Evolutionary conservation across 2,888 invertebrate species (phyloP).

Genomic region (Meteorus colon): DNA sequence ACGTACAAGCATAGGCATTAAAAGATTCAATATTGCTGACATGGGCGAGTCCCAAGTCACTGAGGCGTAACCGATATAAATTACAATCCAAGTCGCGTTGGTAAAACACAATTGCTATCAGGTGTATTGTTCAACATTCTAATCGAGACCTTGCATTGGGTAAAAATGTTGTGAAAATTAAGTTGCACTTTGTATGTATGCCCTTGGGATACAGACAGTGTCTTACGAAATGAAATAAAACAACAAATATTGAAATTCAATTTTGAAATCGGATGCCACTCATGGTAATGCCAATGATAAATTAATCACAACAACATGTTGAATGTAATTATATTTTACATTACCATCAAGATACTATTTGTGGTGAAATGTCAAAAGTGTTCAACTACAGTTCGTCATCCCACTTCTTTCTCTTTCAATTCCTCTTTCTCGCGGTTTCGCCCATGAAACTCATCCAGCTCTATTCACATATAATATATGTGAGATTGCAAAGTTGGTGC

Average conservation of each 20-base stretch:
- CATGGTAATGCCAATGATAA: not conserved
- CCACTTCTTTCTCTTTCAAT: not conserved
- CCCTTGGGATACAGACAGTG: not conserved
- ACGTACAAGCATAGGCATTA: not conserved
- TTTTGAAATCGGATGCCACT: not conserved
- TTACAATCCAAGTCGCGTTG: slow-evolving; percentile 29
- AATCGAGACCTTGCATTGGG: slow-evolving; percentile 15
- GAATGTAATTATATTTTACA: slow-evolving; percentile 27
- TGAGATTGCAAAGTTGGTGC: slow-evolving; percentile 39
- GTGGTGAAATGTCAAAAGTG: slow-evolving; percentile 31
- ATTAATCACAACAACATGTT: slow-evolving; percentile 11
- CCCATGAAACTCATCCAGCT: slow-evolving; percentile 31
- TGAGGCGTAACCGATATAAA: slow-evolving; percentile 37
- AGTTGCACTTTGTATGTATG: slow-evolving; percentile 12
- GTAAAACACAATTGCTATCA: slow-evolving; percentile 21
- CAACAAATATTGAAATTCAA: not conserved
- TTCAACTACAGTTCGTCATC: not conserved
- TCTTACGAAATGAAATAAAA: not conserved
- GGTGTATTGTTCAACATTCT: slow-evolving; percentile 19
- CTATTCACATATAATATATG: not conserved
- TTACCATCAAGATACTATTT: not conserved
- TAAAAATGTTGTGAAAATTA: slow-evolving; percentile 1
- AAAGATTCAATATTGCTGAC: slow-evolving; percentile 2
- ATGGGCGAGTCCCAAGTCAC: slow-evolving; percentile 2
- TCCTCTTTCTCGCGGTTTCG: slow-evolving; percentile 28